Conservation (phyloP, 30 jellyfish, hydroid and myxozoan genomes). For the Cassiopea xamachana region DNA sequence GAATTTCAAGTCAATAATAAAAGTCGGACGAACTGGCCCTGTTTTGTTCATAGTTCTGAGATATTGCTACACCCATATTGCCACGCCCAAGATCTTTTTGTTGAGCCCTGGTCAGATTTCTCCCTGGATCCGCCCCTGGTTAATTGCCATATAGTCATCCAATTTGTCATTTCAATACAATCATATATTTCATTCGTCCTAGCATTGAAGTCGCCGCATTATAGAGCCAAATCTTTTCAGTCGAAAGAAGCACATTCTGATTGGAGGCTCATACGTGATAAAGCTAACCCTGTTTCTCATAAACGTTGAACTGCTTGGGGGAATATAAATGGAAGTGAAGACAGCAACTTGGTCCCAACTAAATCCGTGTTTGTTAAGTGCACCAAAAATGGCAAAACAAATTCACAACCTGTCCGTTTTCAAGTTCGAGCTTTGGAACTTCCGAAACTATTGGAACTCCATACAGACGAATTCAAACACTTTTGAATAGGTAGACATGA, state of each 20-base stretch:
- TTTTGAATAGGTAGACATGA: conserved; percentile 1
- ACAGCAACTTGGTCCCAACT: conserved; percentile 7
- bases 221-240: too few relatives aligned
- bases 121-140: too few relatives aligned
- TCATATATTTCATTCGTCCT: too few relatives aligned
- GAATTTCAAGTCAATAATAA: too few relatives aligned
- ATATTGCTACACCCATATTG: too few relatives aligned
- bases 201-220: too few relatives aligned
- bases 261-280: conserved; percentile 28
- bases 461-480: neutral
- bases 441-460: conserved; percentile 31
- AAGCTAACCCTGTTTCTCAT: conserved; percentile 37
- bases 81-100: too few relatives aligned
- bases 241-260: conserved; percentile 48
- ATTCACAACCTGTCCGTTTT: conserved; percentile 11
- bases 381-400: conserved; percentile 38
- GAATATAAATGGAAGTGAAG: conserved; percentile 27
- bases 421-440: neutral
- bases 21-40: too few relatives aligned
- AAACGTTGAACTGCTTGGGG: conserved; percentile 25
- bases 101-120: too few relatives aligned
- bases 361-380: conserved; percentile 6
- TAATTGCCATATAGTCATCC: too few relatives aligned
- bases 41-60: too few relatives aligned
- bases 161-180: too few relatives aligned